Conservation (phyloP, 1,140 invertebrate species). For the Trinorchestia longiramus region DNA sequence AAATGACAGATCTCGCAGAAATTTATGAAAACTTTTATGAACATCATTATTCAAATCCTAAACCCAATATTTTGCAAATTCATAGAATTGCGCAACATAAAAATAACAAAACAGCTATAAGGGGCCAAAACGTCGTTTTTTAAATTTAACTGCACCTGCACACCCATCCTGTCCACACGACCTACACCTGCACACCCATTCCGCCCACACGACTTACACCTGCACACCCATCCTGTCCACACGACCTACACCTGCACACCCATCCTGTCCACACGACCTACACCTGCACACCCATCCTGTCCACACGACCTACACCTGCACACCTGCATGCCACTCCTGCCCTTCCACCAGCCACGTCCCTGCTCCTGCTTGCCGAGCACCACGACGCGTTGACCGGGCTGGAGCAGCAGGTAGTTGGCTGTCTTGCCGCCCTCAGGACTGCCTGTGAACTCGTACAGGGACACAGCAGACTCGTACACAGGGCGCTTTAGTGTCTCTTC, state of each 20-base stretch:
- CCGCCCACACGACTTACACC: no score
- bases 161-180: no score
- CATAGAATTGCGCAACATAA: no score
- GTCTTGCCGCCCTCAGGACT: slow-evolving; percentile 10
- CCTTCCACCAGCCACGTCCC: slow-evolving; percentile 66
- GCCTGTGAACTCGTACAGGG: slow-evolving; percentile 57
- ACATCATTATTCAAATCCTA: no score
- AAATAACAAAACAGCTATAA: no score
- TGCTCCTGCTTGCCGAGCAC: slow-evolving; percentile 63
- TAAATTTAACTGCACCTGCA: no score
- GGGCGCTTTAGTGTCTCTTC: slow-evolving; percentile 56
- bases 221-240: not conserved
- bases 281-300: not conserved
- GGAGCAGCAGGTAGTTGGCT: slow-evolving; percentile 56
- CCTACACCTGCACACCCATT: no score
- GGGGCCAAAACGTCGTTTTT: no score
- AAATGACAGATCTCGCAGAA: no score
- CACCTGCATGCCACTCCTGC: slow-evolving; percentile 62
- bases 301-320: not conserved
- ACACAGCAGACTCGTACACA: slow-evolving; percentile 62
- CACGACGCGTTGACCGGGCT: slow-evolving; percentile 58
- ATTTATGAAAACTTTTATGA: no score
- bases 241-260: not conserved
- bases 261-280: not conserved
- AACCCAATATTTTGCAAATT: no score